These are phyloP conservation scores for Calonectris borealis DNA, from an alignment of 2,113 vertebrate species.

Conservation along the genomic window DNA sequence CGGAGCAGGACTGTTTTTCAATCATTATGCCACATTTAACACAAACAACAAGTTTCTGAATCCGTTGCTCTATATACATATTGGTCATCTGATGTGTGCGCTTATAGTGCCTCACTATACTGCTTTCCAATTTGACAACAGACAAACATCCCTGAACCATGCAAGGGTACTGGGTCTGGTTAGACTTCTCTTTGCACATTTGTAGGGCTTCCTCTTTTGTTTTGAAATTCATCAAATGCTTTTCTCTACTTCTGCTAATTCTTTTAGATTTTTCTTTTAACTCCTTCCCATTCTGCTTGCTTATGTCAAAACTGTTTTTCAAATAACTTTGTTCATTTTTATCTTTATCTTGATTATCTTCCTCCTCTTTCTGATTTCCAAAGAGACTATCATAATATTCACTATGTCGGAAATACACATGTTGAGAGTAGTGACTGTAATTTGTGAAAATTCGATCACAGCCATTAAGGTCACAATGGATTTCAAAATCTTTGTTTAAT, in stretches of 20 bases:
- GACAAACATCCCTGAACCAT: conserved; percentile 93
- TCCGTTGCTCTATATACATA: conserved; percentile 70
- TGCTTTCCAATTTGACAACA: conserved; percentile 85
- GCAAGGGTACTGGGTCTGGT: conserved; percentile 87
- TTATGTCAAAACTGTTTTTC: conserved; percentile 16
- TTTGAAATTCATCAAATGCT: conserved; percentile 74
- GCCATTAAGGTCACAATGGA: conserved; percentile 87
- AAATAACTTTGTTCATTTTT: conserved; percentile 29
- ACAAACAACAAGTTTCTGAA: conserved; percentile 80
- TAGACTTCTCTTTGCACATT: conserved; percentile 90
- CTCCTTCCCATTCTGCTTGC: conserved; percentile 63
- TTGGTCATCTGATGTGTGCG: conserved; percentile 82
- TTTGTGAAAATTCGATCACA: conserved; percentile 85
- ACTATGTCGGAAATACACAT: conserved; percentile 84
- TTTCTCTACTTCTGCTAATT: conserved; percentile 66
- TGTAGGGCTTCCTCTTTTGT: conserved; percentile 89
- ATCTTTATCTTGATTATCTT: conserved; percentile 55
- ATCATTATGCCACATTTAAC: conserved; percentile 76
- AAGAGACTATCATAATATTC: conserved; percentile 83
- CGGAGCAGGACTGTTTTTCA: conserved; percentile 64
- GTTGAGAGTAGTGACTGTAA: conserved; percentile 84
- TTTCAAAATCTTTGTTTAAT: conserved; percentile 78
- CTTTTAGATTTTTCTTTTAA: conserved; percentile 67
- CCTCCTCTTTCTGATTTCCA: conserved; percentile 68
- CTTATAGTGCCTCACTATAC: conserved; percentile 89